Percentiles rank a stretch among this genome's conserved stretches.
Evolutionary conservation across 2,113 vertebrate genomes (phyloP).

Genomic region (Crocuta crocuta): DNA sequence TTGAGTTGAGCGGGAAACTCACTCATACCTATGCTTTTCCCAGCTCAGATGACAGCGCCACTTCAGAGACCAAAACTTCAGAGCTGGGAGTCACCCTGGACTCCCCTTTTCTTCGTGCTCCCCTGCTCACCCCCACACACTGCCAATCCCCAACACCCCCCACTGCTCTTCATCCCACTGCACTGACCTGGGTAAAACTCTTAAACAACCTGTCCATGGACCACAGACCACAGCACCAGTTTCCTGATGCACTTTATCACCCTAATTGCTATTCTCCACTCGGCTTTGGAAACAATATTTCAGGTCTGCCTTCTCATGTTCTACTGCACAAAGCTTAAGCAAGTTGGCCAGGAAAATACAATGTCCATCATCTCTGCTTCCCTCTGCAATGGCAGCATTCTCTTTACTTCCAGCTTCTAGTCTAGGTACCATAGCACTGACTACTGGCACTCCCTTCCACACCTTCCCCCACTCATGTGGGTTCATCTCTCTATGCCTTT

Average conservation of each 20-base stretch:
- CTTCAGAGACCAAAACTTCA: not conserved
- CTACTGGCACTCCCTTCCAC: not conserved
- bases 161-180: accelerated
- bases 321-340: not conserved
- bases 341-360: not conserved
- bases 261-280: not conserved
- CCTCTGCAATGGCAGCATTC: not conserved
- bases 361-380: not conserved
- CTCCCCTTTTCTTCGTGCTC: not conserved
- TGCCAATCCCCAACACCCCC: not conserved
- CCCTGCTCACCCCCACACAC: accelerated
- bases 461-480: accelerated
- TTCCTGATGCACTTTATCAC: not conserved
- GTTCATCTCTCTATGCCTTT: not conserved
- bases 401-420: not conserved
- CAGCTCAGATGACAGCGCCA: not conserved
- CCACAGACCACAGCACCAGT: not conserved
- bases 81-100: not conserved
- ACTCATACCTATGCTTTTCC: not conserved
- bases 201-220: no score
- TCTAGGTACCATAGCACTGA: not conserved
- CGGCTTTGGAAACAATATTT: not conserved
- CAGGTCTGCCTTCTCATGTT: not conserved
- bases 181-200: not conserved
- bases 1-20: not conserved